Evolutionary conservation across 2,113 vertebrate species (phyloP), one percentile per base, ranked within the genome.

Genomic region (Rhineura floridana): DNA sequence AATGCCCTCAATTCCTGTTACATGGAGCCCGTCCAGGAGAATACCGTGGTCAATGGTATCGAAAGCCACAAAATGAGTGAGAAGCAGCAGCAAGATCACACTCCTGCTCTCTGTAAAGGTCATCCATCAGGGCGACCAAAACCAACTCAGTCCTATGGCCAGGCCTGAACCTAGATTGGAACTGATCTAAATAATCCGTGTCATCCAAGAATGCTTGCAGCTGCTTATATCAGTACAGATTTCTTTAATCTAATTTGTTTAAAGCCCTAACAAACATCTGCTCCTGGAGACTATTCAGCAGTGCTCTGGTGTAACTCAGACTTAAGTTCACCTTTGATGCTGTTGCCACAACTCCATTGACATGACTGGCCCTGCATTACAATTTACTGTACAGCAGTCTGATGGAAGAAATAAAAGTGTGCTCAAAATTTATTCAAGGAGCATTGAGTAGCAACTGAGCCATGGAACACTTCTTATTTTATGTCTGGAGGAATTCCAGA

Each of bases 331-430:
- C 6, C 33, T 39, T 67, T 67, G 69, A 78, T 86, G n/a, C 65
- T 11, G 36, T 79, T 65, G 23, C 48, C 17, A 28, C 15, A 70
- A 63, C 30, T 50, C 25, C 17, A 46, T 79, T 75, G 39, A 0
- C 12, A 46, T 55, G 72, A 87, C 69, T 77, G 17, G 89, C 33
- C 36, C 55, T 69, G 42, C 3, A 52, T 90, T 39, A 88, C 89
- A 84, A 52, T 30, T 86, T 5, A 75, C 48, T 25, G 15, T 50
- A 65, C 39, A 48, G 3, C 65, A 0, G 0, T 63, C 6, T 21
- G 2, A 39, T 4, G n/a, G 67, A 87, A 39, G 2, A 23, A 63
- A 73, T 25, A 78, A 52, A 87, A 87, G 82, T 0, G 19, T 0
- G 0, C 4, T 39, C 88, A 76, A 23, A 50, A 8, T 48, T 39